Percentiles rank a stretch among this genome's conserved stretches.
Evolutionary conservation across 2,888 invertebrate species (phyloP).

Genomic region (Byasa hedistus): DNA sequence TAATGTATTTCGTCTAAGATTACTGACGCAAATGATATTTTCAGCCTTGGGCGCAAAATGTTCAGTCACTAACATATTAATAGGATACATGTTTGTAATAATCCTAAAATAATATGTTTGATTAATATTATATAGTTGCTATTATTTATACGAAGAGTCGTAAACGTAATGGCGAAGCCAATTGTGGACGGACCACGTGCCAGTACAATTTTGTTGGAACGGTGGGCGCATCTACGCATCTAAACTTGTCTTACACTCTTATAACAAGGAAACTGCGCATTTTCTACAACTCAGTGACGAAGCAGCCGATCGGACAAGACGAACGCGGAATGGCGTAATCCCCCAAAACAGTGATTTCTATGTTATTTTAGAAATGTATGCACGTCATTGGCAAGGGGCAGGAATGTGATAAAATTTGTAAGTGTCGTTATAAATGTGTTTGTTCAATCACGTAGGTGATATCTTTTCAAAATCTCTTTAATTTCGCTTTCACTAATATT

Average conservation of each 20-base stretch:
- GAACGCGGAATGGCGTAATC: conserved; percentile 58
- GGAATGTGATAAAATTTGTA: conserved; percentile 44
- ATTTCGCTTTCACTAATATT: not conserved
- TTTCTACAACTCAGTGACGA: conserved; percentile 48
- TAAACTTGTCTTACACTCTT: conserved; percentile 35
- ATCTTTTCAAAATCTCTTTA: not conserved
- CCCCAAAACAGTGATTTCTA: conserved; percentile 51
- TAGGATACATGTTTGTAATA: conserved; percentile 9
- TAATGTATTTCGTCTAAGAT: not conserved
- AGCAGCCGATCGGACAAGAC: conserved; percentile 40
- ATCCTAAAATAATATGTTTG: conserved; percentile 15
- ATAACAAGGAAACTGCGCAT: conserved; percentile 62
- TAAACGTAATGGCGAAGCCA: conserved; percentile 42
- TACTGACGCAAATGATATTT: not conserved
- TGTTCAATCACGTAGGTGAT: conserved; percentile 19
- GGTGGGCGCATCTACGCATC: conserved; percentile 41
- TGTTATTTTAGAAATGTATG: conserved; percentile 60
- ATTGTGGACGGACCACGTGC: conserved; percentile 62
- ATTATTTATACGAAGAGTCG: conserved; percentile 36
- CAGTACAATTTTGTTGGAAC: conserved; percentile 51
- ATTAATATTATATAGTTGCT: conserved; percentile 10
- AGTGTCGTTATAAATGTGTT: conserved; percentile 42
- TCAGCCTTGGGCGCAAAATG: not conserved
- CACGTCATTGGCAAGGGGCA: conserved; percentile 64
- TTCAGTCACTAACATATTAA: conserved; percentile 8